Base-by-base conservation (phyloP, 1,140 invertebrate genomes). In the Lasioglossum albipes region DNA sequence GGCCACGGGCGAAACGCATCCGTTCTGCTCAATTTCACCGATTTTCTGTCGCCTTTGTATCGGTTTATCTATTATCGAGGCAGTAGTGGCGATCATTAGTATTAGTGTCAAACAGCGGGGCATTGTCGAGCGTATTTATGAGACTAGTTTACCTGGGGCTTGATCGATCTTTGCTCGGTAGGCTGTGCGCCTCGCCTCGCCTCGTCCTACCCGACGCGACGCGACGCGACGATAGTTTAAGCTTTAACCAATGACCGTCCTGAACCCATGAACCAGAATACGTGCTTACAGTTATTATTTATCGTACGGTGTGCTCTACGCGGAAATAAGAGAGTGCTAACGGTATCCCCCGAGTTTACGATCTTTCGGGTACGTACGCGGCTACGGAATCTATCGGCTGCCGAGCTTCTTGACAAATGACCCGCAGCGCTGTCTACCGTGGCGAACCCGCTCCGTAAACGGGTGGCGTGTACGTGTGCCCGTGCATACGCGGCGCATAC, bases 1-100 rank as follows among this genome's bases (percentile, higher is more conserved):
- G 82, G 75, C 64, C 69, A 88, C 85, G 81, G 62, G 70, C 84
- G 76, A 65, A 81, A 83, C 79, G 57, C 57, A 82, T 86, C 84
- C 83, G 86, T 89, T 91, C 89, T 88, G 90, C 90, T 89, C 90
- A 91, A 91, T 91, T 91, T 91, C 89, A 91, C 89, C 89, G 89
- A 91, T 91, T 91, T 90, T 86, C 88, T 75, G 52, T 79, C 78
- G 79, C 79, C 85, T 89, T 91, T 91, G 84, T 90, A 82, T 82
- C 78, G 83, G 84, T 88, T 87, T 88, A 89, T 90, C 89, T 79
- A 79, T 74, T 79, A 79, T 79, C 77, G 77, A 59, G 59, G 78
- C 85, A 80, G 84, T 86, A 90, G 82, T 75, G 65, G 77, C 61
- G 80, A 87, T 91, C 90, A 91, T 91, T 91, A 91, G 86, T 86